phyloP scores from a whole-genome alignment of 2,888 invertebrate genomes.

The Theretra japonica region DNA sequence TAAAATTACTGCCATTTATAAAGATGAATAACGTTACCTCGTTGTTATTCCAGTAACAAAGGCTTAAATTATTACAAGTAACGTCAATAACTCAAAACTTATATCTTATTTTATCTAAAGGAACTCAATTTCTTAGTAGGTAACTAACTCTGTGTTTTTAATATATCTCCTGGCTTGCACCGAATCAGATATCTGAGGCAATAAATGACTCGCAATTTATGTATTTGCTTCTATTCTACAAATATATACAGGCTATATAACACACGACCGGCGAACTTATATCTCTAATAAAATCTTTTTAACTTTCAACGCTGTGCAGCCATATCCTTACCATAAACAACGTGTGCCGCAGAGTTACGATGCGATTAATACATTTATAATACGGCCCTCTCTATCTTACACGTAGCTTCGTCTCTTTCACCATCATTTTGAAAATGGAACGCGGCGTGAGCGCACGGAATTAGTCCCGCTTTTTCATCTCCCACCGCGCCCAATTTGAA shows the following conservation, averaged over 20 bases:
- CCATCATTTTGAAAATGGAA: slow-evolving; percentile 77
- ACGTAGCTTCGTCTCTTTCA: slow-evolving; percentile 45
- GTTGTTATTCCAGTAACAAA: no score
- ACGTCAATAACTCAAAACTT: no score
- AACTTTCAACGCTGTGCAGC: slow-evolving; percentile 26
- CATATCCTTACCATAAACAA: slow-evolving; percentile 60
- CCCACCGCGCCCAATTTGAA: slow-evolving; percentile 75
- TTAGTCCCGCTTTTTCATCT: slow-evolving; percentile 80
- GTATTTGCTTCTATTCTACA: background rate
- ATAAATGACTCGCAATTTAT: background rate
- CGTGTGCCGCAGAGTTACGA: slow-evolving; percentile 77
- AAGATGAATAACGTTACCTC: no score
- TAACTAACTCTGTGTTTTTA: background rate
- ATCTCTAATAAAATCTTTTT: slow-evolving; percentile 26
- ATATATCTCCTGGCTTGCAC: background rate
- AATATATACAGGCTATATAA: slow-evolving; percentile 2
- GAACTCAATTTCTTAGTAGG: slow-evolving; percentile 1
- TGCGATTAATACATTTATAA: slow-evolving; percentile 81
- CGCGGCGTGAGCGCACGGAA: slow-evolving; percentile 78
- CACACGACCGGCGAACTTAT: slow-evolving; percentile 18
- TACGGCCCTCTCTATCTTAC: slow-evolving; percentile 50
- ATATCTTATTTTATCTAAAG: no score
- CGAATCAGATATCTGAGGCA: background rate
- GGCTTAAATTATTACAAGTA: no score
- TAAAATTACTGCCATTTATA: no score